Percentiles rank a stretch among this genome's conserved stretches.
Evolutionary conservation across 2,113 vertebrate species (phyloP).

Genomic region (Canis aureus): DNA sequence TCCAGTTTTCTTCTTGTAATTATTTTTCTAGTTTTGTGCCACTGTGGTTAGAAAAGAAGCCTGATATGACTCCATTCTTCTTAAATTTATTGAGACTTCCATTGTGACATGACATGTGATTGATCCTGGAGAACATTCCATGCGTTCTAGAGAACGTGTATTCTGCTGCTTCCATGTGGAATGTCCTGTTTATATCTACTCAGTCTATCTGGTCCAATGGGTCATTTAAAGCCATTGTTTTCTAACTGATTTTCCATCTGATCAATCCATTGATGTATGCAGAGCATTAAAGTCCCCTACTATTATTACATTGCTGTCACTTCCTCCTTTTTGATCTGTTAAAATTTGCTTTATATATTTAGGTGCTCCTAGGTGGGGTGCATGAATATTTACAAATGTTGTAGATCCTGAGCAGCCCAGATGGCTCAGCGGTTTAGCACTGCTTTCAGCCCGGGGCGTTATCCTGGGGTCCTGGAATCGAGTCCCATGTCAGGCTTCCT

Average conservation of each 20-base stretch:
- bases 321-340: background rate
- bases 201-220: background rate
- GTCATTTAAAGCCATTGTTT: background rate
- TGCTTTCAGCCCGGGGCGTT: too few relatives aligned
- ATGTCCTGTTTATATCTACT: background rate
- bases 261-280: background rate
- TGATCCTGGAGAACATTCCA: background rate
- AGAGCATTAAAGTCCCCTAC: background rate
- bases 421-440: too few relatives aligned
- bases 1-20: background rate
- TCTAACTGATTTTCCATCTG: background rate
- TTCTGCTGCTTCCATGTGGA: background rate
- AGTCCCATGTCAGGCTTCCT: too few relatives aligned
- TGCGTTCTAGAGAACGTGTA: background rate
- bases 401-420: background rate
- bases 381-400: background rate
- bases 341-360: background rate
- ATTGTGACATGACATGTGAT: background rate
- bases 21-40: background rate
- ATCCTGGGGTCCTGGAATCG: too few relatives aligned
- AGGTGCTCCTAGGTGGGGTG: background rate
- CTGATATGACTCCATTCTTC: background rate
- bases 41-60: background rate
- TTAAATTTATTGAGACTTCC: background rate
- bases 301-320: background rate